Conservation (phyloP, 2,888 invertebrate species). For the Eurytoma californica region DNA sequence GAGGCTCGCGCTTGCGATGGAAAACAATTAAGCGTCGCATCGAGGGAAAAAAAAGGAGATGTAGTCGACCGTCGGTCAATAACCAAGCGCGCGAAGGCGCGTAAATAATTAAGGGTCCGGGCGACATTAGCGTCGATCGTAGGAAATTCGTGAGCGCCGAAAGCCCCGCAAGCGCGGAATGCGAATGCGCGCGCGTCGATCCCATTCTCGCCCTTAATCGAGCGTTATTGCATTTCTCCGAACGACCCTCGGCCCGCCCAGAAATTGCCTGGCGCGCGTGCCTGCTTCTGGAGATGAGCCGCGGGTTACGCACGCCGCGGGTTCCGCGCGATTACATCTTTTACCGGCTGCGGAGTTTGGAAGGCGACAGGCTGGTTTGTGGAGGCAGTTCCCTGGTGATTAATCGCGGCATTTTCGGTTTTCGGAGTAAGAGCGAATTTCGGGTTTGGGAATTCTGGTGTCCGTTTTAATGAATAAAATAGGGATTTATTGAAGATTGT, state of each 20-base stretch:
- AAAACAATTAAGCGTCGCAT: too few relatives aligned
- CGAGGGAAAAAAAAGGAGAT: too few relatives aligned
- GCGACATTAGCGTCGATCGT: background rate
- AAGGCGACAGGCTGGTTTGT: background rate
- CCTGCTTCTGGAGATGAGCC: background rate
- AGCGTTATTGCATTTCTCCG: constrained; percentile 42
- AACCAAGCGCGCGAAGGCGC: too few relatives aligned
- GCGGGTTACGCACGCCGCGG: background rate
- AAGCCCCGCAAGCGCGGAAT: constrained; percentile 20
- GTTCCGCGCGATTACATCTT: background rate
- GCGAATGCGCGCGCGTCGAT: constrained; percentile 18
- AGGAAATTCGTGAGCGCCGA: constrained; percentile 31
- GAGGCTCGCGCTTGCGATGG: too few relatives aligned
- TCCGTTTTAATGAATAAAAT: too few relatives aligned
- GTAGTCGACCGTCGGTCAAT: too few relatives aligned
- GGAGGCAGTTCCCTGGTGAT: too few relatives aligned
- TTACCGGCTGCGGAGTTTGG: background rate
- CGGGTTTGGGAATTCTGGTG: too few relatives aligned
- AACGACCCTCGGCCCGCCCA: background rate
- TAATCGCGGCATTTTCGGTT: too few relatives aligned
- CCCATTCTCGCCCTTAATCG: constrained; percentile 47
- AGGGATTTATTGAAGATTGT: too few relatives aligned
- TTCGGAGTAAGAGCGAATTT: too few relatives aligned
- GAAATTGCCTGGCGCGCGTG: constrained; percentile 17
- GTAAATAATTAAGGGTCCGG: too few relatives aligned